Base-by-base conservation (phyloP, 2,797 vertebrate species). In the Rhinella marina region DNA sequence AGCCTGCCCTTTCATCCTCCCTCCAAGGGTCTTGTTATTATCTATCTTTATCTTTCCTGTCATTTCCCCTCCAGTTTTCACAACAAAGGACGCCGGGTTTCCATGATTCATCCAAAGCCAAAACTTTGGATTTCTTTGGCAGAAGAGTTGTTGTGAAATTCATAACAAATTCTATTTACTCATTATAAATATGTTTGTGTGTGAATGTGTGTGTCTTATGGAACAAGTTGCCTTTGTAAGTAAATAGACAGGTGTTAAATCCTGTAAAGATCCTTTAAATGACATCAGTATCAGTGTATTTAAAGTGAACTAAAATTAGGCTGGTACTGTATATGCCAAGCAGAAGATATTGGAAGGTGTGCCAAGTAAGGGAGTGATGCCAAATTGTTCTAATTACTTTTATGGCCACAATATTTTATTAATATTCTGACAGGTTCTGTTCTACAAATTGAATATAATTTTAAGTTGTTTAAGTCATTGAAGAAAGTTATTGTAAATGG, bases 311-410 rank as follows among this genome's bases (percentile, higher is more conserved):
- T 87, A 82, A 87, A 82, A 82, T 87, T 87, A 87, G 86, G 21
- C 57, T 87, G 59, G 61, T 56, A 68, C n/a, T 41, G 25, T 68
- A 75, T 57, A 25, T 87, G 86, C 80, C 86, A 87, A 83, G 72
- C 14, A 83, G 25, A 83, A 64, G 66, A 73, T 13, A 56, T 64
- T 76, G 70, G 32, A 87, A 87, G 41, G 41, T 48, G 66, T 82
- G 79, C 86, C 79, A 87, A 82, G 79, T 64, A 75, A 11, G 21
- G 80, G 59, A 81, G 32, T 75, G 32, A 61, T 21, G 41, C 68
- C 80, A 82, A 87, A 50, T 87, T 87, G 72, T 82, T 87, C 86
- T 87, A 87, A 87, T 82, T 82, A 62, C 64, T 80, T 87, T 86
- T 62, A 87, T 73, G 68, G n/a, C 54, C 61, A 61, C 66, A 87